Conservation (phyloP, 2,113 vertebrate genomes). For the Rhinolophus sinicus region DNA sequence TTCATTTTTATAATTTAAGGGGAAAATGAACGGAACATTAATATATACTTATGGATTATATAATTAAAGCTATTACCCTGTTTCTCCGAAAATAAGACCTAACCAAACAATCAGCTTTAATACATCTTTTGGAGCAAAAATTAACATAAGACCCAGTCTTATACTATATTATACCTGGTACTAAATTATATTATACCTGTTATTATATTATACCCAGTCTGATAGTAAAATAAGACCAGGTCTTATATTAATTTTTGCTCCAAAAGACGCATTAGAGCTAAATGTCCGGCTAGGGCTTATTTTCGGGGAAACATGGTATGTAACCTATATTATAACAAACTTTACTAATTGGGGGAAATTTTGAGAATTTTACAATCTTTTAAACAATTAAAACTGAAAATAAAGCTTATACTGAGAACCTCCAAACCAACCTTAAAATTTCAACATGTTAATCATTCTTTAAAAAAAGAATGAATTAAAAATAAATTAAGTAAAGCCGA, state of each 20-base stretch:
- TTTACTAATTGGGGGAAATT: neutral
- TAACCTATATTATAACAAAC: neutral
- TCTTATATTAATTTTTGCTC: too few relatives aligned
- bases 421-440: slow-evolving; percentile 1
- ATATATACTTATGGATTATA: neutral
- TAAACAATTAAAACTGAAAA: slow-evolving; percentile 35
- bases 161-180: too few relatives aligned
- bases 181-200: too few relatives aligned
- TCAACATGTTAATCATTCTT: slow-evolving; percentile 3
- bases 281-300: too few relatives aligned
- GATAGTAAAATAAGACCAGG: too few relatives aligned
- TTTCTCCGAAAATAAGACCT: neutral
- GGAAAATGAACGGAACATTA: neutral
- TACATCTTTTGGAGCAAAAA: too few relatives aligned
- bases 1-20: neutral
- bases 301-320: too few relatives aligned
- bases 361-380: neutral
- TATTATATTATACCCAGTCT: too few relatives aligned
- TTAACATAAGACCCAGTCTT: too few relatives aligned
- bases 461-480: neutral
- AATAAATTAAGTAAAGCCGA: neutral
- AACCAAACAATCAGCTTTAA: too few relatives aligned
- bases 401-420: neutral
- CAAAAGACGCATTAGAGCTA: too few relatives aligned
- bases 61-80: neutral